phyloP scores from a whole-genome alignment of 92 coral and sea anemone genomes.

The Parazoanthus atlanticus region DNA sequence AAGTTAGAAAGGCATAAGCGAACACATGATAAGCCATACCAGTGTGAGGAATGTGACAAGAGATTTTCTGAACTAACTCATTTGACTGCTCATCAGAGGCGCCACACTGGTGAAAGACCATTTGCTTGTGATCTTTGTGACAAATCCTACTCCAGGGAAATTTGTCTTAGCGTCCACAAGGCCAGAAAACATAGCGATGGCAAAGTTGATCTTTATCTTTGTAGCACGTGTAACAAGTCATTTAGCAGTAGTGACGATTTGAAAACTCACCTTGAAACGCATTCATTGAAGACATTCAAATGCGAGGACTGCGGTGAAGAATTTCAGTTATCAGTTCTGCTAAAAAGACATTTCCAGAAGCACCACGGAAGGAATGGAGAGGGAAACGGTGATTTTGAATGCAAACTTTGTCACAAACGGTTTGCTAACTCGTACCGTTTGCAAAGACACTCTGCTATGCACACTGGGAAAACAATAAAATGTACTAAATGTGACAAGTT shows the following conservation, averaged over 20 bases:
- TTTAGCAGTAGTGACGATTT: slow-evolving; percentile 7
- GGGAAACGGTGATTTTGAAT: slow-evolving; percentile 2
- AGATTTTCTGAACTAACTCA: slow-evolving; percentile 12
- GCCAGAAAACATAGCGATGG: slow-evolving; percentile 6
- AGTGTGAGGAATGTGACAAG: slow-evolving; percentile 37
- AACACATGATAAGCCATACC: slow-evolving; percentile 23
- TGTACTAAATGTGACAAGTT: slow-evolving; percentile 22
- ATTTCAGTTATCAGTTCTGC: slow-evolving; percentile 27
- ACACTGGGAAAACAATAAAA: slow-evolving; percentile 9
- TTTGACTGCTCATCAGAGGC: slow-evolving; percentile 34
- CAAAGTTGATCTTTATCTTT: neutral
- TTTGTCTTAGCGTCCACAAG: neutral
- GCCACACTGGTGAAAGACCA: slow-evolving; percentile 1
- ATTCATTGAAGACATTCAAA: slow-evolving; percentile 15
- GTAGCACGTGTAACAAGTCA: neutral
- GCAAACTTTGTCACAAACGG: slow-evolving; percentile 10
- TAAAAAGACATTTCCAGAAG: slow-evolving; percentile 1
- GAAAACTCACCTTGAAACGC: slow-evolving; percentile 10
- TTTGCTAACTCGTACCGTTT: slow-evolving; percentile 19
- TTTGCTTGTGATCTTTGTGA: slow-evolving; percentile 25
- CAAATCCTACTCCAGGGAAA: neutral
- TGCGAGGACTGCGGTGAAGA: slow-evolving; percentile 21
- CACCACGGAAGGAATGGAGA: neutral
- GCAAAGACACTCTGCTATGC: neutral
- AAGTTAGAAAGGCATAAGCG: neutral